Evolutionary conservation across 2,888 invertebrate species (phyloP).

Genomic region (Andrena fulva): DNA sequence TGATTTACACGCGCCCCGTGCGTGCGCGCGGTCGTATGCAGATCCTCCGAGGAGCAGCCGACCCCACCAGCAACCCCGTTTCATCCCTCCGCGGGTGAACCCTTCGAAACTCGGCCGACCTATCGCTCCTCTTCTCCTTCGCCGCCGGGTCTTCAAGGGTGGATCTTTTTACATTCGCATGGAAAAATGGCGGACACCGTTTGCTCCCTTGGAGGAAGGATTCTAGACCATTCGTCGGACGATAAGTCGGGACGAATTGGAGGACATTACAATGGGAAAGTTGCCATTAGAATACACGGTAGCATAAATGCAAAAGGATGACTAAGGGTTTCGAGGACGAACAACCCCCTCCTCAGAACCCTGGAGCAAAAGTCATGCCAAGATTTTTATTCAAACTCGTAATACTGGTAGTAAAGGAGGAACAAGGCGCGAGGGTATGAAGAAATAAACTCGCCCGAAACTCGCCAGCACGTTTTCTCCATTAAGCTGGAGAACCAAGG

Average conservation of each 20-base stretch:
- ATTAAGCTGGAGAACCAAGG: not conserved
- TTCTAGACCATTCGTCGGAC: too few species aligned
- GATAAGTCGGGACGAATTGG: too few species aligned
- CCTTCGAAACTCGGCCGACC: slow-evolving; percentile 61
- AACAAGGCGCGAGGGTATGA: too few species aligned
- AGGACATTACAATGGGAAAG: too few species aligned
- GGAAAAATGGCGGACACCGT: slow-evolving; percentile 66
- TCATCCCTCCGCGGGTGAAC: slow-evolving; percentile 52
- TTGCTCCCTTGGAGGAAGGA: not conserved
- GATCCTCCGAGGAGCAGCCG: slow-evolving; percentile 57
- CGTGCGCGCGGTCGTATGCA: slow-evolving; percentile 72
- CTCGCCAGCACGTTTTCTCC: not conserved
- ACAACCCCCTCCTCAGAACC: too few species aligned
- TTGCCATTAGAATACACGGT: too few species aligned
- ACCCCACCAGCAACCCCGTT: slow-evolving; percentile 56
- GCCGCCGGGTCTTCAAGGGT: slow-evolving; percentile 61
- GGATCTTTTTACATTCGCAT: slow-evolving; percentile 68
- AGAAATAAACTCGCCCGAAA: too few species aligned
- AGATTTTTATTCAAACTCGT: too few species aligned
- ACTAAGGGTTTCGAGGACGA: too few species aligned
- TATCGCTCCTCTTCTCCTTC: slow-evolving; percentile 66
- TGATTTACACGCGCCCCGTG: slow-evolving; percentile 60
- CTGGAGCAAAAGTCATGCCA: too few species aligned
- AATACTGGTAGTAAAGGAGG: too few species aligned
- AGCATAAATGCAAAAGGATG: too few species aligned